Conservation (phyloP, 2,888 invertebrate genomes). For the Eristalis arbustorum region DNA sequence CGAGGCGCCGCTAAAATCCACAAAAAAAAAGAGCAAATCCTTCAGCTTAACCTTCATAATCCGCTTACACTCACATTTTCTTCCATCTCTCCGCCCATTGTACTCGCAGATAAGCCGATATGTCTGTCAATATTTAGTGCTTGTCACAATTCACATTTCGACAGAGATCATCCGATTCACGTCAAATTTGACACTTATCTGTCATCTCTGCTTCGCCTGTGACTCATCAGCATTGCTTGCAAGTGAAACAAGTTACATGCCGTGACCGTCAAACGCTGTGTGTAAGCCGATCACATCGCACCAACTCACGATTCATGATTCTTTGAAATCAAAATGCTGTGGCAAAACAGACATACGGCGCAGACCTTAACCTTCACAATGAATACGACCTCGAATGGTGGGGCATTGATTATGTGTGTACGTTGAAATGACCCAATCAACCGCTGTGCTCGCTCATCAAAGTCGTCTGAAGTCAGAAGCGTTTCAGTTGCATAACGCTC, state of each 20-base stretch:
- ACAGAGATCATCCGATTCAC: background rate
- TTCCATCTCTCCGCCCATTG: background rate
- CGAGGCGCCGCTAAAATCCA: background rate
- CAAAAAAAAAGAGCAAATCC: background rate
- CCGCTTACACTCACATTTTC: background rate
- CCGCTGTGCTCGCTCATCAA: background rate
- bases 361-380: conserved; percentile 41
- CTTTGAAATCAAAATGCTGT: background rate
- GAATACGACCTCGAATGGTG: conserved; percentile 19
- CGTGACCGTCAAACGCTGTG: too few species aligned
- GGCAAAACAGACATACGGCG: too few species aligned
- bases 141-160: background rate
- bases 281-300: too few species aligned
- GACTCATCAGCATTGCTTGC: background rate
- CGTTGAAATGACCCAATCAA: background rate
- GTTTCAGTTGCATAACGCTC: conserved; percentile 5
- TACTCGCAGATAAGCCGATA: background rate
- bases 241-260: background rate
- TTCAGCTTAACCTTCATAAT: background rate
- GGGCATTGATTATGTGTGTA: conserved; percentile 2
- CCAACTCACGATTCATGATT: too few species aligned
- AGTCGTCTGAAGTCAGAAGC: background rate
- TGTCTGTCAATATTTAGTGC: background rate
- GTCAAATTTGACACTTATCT: background rate
- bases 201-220: background rate